A percentile compares a stretch with the other conserved stretches of the same genome.
Conservation (phyloP, 1,140 invertebrate genomes). For the Scaptomyza graminum region DNA sequence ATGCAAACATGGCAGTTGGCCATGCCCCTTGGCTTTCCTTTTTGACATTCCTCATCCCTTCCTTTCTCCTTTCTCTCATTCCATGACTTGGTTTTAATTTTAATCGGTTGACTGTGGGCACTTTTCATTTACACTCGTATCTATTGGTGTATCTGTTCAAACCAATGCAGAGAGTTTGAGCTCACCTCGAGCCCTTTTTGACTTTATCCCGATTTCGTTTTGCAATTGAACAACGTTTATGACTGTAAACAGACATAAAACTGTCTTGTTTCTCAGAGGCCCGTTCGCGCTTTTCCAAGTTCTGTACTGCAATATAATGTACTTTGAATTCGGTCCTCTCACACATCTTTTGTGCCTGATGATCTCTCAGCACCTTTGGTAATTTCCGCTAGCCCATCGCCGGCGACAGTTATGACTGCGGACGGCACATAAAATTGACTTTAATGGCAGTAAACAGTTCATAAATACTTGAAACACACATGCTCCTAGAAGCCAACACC, state of each 20-base stretch:
- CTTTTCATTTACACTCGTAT: constrained; percentile 45
- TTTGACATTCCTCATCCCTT: constrained; percentile 8
- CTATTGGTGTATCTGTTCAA: constrained; percentile 1
- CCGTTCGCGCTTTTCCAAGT: constrained; percentile 42
- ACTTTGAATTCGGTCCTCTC: constrained; percentile 78
- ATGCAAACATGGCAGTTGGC: constrained; percentile 75
- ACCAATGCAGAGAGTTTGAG: neutral
- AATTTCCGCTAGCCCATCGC: constrained; percentile 70
- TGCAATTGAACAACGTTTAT: constrained; percentile 78
- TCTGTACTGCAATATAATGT: constrained; percentile 27
- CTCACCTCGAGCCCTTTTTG: constrained; percentile 24
- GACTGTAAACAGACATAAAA: constrained; percentile 83
- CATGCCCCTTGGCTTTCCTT: constrained; percentile 28
- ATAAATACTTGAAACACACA: constrained; percentile 58
- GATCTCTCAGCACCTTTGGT: constrained; percentile 62
- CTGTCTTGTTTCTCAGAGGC: constrained; percentile 56
- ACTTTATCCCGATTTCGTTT: constrained; percentile 15
- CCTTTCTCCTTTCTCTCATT: neutral
- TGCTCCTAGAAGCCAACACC: constrained; percentile 31
- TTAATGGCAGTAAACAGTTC: constrained; percentile 80
- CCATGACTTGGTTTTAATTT: constrained; percentile 69
- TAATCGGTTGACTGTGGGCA: constrained; percentile 64
- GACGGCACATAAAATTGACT: constrained; percentile 76
- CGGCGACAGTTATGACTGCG: constrained; percentile 74
- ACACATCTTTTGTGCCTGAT: constrained; percentile 60